A percentile compares a stretch with the other conserved stretches of the same genome.
Evolutionary conservation across 2,888 invertebrate genomes (phyloP).

Genomic region (Cacoxenus indagator): DNA sequence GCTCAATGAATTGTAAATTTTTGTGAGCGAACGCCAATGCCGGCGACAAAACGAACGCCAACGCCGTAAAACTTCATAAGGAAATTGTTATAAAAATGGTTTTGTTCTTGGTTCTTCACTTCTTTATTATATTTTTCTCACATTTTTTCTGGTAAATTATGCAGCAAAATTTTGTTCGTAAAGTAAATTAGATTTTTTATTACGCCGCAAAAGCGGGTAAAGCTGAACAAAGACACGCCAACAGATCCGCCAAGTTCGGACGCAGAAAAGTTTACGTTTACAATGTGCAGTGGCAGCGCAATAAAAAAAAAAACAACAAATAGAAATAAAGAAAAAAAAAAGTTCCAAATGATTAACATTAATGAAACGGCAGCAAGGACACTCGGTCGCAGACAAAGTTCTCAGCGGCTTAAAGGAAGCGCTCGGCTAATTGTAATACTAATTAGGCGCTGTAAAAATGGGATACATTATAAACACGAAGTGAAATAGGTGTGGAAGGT

Average conservation of each 20-base stretch:
- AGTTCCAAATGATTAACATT: conserved; percentile 60
- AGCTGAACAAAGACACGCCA: background rate
- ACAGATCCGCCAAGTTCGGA: conserved; percentile 13
- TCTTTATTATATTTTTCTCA: background rate
- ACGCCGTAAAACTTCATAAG: background rate
- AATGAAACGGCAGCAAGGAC: conserved; percentile 42
- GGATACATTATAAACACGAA: conserved; percentile 32
- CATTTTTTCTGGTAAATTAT: conserved; percentile 37
- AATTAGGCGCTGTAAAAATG: conserved; percentile 48
- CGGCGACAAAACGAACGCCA: too few species aligned
- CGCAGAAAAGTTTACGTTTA: background rate
- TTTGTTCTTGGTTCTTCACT: background rate
- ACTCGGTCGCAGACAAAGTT: background rate
- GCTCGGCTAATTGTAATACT: conserved; percentile 56
- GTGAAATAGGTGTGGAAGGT: conserved; percentile 49
- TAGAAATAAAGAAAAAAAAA: conserved; percentile 38
- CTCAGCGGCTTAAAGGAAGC: conserved; percentile 3
- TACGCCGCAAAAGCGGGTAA: background rate
- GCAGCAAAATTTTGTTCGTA: conserved; percentile 35
- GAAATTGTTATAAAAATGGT: conserved; percentile 10
- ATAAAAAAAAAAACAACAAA: background rate
- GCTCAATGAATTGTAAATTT: conserved; percentile 62
- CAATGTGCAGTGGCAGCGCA: background rate
- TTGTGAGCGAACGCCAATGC: too few species aligned
- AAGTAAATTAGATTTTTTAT: conserved; percentile 30